Base-by-base conservation (phyloP, 2,797 vertebrate genomes). In the Gymnodraco acuticeps region DNA sequence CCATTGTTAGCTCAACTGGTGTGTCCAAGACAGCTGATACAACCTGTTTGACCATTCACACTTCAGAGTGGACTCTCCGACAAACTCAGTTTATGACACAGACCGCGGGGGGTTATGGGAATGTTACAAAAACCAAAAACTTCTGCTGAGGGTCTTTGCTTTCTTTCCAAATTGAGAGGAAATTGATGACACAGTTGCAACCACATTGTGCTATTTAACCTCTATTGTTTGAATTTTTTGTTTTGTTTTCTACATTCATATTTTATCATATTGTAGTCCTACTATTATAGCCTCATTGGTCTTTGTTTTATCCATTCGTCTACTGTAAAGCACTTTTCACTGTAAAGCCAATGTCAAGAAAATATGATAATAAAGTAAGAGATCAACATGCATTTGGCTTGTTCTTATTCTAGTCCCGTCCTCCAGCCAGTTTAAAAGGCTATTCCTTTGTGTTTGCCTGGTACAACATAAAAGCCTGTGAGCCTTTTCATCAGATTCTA, bases 11-110 rank as follows among this genome's bases (percentile, higher is more conserved):
- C 70, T 73, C 77, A 85, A 86, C 70, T 83, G 68, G 62, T 83
- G 82, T 23, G 48, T 86, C 66, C 47, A 33, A 61, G 77, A 84
- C 89, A 89, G 89, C 89, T 92, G 91, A 78, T 72, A n/a, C 84
- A 90, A 88, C 81, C 80, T 86, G 73, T 80, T 78, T 0, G 10
- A 72, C 70, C 47, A 16, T 20, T 70, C 60, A 66, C 63, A 61
- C 41, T 23, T 69, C n/a, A 31, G 54, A 58, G 67, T 47, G 54
- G 70, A 82, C 50, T 62, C 38, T 69, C 38, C 31, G 64, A 63
- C 20, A 19, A 43, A 12, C 5, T 45, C 4, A 41, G 38, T 61
- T 64, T 45, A 59, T 19, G 43, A 62, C 56, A 41, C 33, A 63
- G 15, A 31, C 64, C 23, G 27, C 27, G 8, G 1, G 45, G 31